phyloP scores from a whole-genome alignment of 2,797 vertebrate species.

The Chloroceryle inda region DNA sequence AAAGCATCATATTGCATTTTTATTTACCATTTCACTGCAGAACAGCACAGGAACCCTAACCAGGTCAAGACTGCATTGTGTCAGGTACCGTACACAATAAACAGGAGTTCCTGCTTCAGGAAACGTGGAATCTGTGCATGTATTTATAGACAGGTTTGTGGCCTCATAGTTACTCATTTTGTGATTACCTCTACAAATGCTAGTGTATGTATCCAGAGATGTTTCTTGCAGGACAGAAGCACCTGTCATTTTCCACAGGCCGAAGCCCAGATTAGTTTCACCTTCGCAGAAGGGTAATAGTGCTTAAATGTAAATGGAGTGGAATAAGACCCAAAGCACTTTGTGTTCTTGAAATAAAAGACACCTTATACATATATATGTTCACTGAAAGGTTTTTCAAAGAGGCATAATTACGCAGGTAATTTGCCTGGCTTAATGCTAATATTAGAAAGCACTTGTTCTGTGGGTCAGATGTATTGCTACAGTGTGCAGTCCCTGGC shows the following conservation, averaged over 20 bases:
- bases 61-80: background rate
- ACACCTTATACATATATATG: background rate
- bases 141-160: conserved; percentile 16
- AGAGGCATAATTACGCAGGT: background rate
- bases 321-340: background rate
- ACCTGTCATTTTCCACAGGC: background rate
- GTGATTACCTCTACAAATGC: background rate
- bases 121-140: background rate
- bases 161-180: background rate
- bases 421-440: conserved; percentile 5
- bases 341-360: conserved; percentile 28
- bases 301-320: background rate
- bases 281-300: background rate
- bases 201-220: background rate
- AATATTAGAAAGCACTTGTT: conserved; percentile 43
- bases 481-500: background rate
- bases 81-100: conserved; percentile 20
- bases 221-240: background rate
- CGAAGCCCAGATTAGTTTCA: background rate
- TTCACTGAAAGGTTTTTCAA: background rate
- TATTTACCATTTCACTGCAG: background rate
- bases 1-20: background rate
- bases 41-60: background rate
- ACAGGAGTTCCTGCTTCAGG: conserved; percentile 21
- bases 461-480: background rate